Base-by-base conservation (phyloP, 2,888 invertebrate genomes). In the Dasysyrphus albostriatus region DNA sequence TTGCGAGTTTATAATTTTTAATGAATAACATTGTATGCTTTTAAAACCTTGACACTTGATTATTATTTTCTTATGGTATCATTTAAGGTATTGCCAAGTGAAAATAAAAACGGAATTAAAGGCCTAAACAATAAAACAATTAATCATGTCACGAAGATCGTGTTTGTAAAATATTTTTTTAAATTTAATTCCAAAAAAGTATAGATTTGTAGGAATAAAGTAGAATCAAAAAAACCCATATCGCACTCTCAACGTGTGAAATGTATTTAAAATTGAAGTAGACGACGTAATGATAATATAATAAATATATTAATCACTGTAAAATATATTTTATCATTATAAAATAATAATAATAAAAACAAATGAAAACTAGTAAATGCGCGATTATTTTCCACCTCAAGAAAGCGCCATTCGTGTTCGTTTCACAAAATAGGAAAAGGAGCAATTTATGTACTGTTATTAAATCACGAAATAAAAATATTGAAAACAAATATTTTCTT, bases 21-120 rank as follows among this genome's bases (percentile, higher is more conserved):
- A 63, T 59, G 24, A 87, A 83, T 83, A 74, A 85, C 82, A 82
- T 47, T 24, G 34, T 58, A 54, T 78, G 34, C 19, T 79, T 82
- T 77, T 82, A 67, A 42, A 51, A 80, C n/a, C 44, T 69, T 51
- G 37, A 51, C 34, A 67, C 69, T 69, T 19, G 51, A 54, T 12
- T 54, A 37, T 69, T 54, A 63, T 44, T 47, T 29, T 65, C 16
- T 37, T 72, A 42, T 54, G 19, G 70, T 34, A 37, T 34, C 49
- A 44, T 37, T 67, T 34, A 54, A 54, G 54, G 69, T 39, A 29
- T 49, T 34, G 19, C 29, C 47, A 65, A 65, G 47, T 59, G 34
- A 32, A 16, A 12, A 47, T 32, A 47, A 16, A n/a, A 9, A 47
- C 10, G 32, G 16, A 19, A 63, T 19, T 29, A 7, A 49, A 34